Evolutionary conservation across 2,888 invertebrate species (phyloP).

Genomic region (Apeira syringaria): DNA sequence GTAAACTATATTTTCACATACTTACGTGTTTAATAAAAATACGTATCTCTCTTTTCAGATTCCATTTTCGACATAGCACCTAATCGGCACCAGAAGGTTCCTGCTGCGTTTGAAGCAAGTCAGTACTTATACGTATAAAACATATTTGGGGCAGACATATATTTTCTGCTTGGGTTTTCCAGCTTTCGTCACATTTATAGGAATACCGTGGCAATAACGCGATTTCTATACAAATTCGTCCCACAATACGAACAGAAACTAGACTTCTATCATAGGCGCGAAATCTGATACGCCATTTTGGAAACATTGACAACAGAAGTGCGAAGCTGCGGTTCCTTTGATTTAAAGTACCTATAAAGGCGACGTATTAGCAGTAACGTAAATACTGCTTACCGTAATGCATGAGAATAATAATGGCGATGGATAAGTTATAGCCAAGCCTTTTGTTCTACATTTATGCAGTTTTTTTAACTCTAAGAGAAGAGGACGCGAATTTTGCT

Average conservation of each 20-base stretch:
- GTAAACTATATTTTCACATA: too few relatives aligned
- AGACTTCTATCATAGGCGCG: slow-evolving; percentile 53
- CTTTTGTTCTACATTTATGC: too few relatives aligned
- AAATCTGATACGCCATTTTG: slow-evolving; percentile 71
- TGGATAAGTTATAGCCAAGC: too few relatives aligned
- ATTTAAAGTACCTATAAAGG: slow-evolving; percentile 54
- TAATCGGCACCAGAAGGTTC: too few relatives aligned
- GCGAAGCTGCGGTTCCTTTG: slow-evolving; percentile 66
- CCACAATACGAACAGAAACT: slow-evolving; percentile 30
- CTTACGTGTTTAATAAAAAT: too few relatives aligned
- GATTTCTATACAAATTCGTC: slow-evolving; percentile 12
- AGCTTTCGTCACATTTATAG: slow-evolving; percentile 3
- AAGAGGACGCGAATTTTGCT: too few relatives aligned
- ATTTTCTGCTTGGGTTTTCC: too few relatives aligned
- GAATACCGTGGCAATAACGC: slow-evolving; percentile 3
- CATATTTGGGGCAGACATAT: too few relatives aligned
- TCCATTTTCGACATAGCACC: not conserved
- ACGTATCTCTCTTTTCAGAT: not conserved
- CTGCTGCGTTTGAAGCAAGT: too few relatives aligned
- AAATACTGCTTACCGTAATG: not conserved
- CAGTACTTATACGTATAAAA: too few relatives aligned
- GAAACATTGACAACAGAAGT: slow-evolving; percentile 57
- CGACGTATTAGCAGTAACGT: slow-evolving; percentile 12
- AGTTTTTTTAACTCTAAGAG: too few relatives aligned
- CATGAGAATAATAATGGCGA: too few relatives aligned